These are phyloP conservation scores for Passerina amoena DNA, from an alignment of 2,113 vertebrate genomes.

Conservation along the genomic window DNA sequence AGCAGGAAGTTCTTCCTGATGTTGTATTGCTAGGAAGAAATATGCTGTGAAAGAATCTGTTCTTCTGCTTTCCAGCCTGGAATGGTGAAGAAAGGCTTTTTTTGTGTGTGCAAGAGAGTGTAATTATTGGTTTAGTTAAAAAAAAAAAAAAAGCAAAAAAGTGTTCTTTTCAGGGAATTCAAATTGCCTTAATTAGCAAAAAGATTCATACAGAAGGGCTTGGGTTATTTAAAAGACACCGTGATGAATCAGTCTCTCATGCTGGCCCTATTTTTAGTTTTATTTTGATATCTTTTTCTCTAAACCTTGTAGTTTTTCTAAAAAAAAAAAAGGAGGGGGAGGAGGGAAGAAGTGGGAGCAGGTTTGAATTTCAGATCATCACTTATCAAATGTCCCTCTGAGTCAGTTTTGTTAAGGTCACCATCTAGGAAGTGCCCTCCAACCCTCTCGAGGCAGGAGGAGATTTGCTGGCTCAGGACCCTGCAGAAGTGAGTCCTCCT, in stretches of 20 bases:
- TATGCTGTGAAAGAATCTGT: background rate
- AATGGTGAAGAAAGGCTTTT: background rate
- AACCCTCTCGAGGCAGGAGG: background rate
- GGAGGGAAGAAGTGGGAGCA: background rate
- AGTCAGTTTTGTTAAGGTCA: background rate
- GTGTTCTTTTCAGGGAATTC: slow-evolving; percentile 49
- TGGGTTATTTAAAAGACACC: slow-evolving; percentile 38
- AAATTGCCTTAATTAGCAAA: slow-evolving; percentile 62
- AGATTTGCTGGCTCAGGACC: background rate
- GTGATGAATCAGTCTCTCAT: background rate
- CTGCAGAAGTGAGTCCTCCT: background rate
- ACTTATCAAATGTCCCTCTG: background rate
- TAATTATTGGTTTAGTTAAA: slow-evolving; percentile 53
- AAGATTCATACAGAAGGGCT: slow-evolving; percentile 23
- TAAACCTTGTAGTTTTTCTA: background rate
- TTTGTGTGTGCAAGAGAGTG: background rate
- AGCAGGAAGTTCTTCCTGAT: slow-evolving; percentile 17
- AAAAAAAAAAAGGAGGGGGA: background rate
- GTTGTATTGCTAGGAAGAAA: background rate
- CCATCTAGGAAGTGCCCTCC: background rate
- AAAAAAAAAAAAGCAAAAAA: background rate
- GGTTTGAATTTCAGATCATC: background rate
- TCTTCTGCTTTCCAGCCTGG: slow-evolving; percentile 4
- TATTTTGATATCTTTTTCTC: background rate
- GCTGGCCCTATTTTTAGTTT: slow-evolving; percentile 49